Conservation (phyloP, 2,797 vertebrate species). For the Eutrigla gurnardus region DNA sequence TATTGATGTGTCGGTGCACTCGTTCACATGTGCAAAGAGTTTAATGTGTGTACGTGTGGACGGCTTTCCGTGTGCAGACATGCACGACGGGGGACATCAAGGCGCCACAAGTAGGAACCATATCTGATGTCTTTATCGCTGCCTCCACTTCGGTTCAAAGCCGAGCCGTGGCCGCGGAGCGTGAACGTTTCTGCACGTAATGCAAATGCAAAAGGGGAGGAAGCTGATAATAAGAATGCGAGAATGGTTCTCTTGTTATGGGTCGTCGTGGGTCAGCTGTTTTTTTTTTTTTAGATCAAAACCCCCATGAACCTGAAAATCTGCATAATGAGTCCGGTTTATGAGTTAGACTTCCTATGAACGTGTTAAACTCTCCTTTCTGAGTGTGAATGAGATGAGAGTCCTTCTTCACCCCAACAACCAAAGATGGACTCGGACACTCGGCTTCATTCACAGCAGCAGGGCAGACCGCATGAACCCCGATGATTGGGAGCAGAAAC, state of each 20-base stretch:
- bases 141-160: constrained; percentile 27
- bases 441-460: neutral
- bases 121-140: constrained; percentile 53
- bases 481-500: neutral
- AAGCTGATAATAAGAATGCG: neutral
- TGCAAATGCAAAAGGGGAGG: neutral
- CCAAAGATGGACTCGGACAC: neutral
- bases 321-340: neutral
- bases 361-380: neutral
- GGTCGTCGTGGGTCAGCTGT: no score
- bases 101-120: constrained; percentile 17
- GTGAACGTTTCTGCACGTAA: constrained; percentile 16
- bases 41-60: neutral
- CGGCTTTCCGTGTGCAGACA: constrained; percentile 6
- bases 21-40: neutral
- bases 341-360: neutral
- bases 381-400: neutral
- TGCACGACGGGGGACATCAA: constrained; percentile 4
- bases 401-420: neutral
- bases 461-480: neutral
- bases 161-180: constrained; percentile 1
- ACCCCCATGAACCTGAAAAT: neutral
- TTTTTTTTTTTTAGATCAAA: neutral
- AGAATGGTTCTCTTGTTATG: neutral
- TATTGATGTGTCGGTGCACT: no score